phyloP scores from a whole-genome alignment of 2,888 invertebrate species.

The Nephrotoma flavescens region DNA sequence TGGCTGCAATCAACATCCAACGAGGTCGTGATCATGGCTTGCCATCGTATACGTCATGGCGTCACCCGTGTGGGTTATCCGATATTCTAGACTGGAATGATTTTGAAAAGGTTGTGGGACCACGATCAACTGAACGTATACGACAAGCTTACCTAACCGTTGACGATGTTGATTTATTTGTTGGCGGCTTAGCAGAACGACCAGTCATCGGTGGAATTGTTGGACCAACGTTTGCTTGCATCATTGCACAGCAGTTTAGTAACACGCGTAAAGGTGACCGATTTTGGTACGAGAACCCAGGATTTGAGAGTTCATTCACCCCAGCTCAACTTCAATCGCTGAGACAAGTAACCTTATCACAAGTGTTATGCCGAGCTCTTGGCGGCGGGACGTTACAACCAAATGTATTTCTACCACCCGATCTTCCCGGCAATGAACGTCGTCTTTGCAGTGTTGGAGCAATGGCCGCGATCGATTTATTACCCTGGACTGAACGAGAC shows the following conservation, averaged over 20 bases:
- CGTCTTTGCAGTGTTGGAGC: conserved; percentile 23
- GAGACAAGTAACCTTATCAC: conserved; percentile 51
- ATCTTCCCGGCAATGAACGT: conserved; percentile 25
- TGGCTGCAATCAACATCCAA: conserved; percentile 79
- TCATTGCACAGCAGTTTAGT: conserved; percentile 73
- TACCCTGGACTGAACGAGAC: conserved; percentile 30
- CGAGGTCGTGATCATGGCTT: conserved; percentile 77
- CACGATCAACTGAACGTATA: conserved; percentile 45
- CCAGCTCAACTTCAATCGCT: conserved; percentile 62
- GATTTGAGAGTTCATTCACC: conserved; percentile 58
- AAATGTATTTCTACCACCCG: conserved; percentile 28
- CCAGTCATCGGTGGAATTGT: conserved; percentile 67
- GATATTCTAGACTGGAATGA: conserved; percentile 53
- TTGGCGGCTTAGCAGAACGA: conserved; percentile 68
- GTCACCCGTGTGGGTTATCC: conserved; percentile 61
- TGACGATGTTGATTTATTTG: conserved; percentile 72
- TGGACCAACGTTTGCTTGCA: conserved; percentile 78
- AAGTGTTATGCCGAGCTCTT: conserved; percentile 38
- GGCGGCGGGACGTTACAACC: conserved; percentile 32
- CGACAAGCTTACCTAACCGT: conserved; percentile 44
- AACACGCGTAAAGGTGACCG: conserved; percentile 63
- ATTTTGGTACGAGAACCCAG: conserved; percentile 74
- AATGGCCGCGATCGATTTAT: conserved; percentile 24
- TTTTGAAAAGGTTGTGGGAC: conserved; percentile 49
- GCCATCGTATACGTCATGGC: conserved; percentile 64